Conservation (phyloP, 2,888 invertebrate genomes). For the Cerceris ruficornis region DNA sequence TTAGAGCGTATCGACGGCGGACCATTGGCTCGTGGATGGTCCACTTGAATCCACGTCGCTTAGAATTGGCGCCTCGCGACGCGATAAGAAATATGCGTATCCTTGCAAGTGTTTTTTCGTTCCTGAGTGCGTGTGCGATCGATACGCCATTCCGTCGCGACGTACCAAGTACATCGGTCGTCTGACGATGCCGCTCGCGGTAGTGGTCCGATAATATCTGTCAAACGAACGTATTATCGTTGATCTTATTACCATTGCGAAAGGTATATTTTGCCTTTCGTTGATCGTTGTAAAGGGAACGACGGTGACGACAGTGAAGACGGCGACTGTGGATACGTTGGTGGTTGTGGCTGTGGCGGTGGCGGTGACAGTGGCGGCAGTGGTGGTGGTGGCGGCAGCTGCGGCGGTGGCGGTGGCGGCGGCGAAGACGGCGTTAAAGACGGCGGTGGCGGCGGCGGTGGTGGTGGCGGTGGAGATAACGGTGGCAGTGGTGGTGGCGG, state of each 20-base stretch:
- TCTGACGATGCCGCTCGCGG: constrained; percentile 61
- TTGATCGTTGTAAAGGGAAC: constrained; percentile 40
- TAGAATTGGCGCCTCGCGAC: constrained; percentile 30
- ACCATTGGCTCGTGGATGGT: constrained; percentile 34
- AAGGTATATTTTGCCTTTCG: constrained; percentile 25
- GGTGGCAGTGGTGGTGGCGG: constrained; percentile 44
- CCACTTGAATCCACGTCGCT: constrained; percentile 22
- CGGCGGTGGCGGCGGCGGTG: constrained; percentile 15
- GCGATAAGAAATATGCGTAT: constrained; percentile 72
- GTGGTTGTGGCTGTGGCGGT: constrained; percentile 5
- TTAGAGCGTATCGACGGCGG: constrained; percentile 24
- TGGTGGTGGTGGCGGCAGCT: constrained; percentile 44
- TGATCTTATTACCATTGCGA: constrained; percentile 28
- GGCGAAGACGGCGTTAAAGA: constrained; percentile 48
- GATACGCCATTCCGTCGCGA: constrained; percentile 78
- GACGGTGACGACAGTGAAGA: constrained; percentile 37
- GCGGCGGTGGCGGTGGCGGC: constrained; percentile 53
- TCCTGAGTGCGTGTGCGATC: constrained; percentile 74
- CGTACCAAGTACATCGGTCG: constrained; percentile 73
- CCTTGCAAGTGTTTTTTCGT: constrained; percentile 65
- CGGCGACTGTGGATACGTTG: constrained; percentile 6
- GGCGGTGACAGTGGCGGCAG: constrained; percentile 26
- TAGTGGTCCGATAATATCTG: constrained; percentile 46
- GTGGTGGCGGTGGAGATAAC: constrained; percentile 34
- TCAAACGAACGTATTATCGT: constrained; percentile 43